A percentile compares a stretch with the other conserved stretches of the same genome.
These are phyloP conservation scores for Bombus sibiricus DNA, from an alignment of 1,140 invertebrate genomes.

Conservation along the genomic window DNA sequence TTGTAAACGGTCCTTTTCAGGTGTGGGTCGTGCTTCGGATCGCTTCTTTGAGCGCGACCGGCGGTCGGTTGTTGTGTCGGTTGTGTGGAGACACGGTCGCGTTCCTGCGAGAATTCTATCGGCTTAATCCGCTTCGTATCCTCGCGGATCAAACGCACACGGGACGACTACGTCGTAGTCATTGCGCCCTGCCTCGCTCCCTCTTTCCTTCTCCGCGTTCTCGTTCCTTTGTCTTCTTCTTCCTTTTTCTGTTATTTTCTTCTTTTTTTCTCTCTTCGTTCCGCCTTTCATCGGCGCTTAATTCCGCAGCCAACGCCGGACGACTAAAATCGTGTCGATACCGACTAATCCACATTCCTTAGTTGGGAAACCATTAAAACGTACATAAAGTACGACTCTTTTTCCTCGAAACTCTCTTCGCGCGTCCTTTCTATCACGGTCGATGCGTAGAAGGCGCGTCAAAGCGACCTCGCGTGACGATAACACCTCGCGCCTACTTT, in stretches of 20 bases:
- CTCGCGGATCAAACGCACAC: slow-evolving; percentile 72
- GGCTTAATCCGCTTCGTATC: slow-evolving; percentile 56
- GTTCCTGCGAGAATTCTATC: slow-evolving; percentile 39
- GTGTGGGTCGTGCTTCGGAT: slow-evolving; percentile 21
- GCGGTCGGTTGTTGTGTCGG: not conserved
- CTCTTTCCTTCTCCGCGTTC: not conserved
- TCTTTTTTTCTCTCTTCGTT: slow-evolving; percentile 4
- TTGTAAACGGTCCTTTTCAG: slow-evolving; percentile 49
- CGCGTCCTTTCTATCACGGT: slow-evolving; percentile 33
- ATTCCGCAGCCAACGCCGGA: slow-evolving; percentile 44
- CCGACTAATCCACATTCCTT: no score
- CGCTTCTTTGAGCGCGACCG: slow-evolving; percentile 33
- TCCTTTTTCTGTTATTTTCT: not conserved
- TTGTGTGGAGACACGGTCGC: slow-evolving; percentile 1
- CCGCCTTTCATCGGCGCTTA: slow-evolving; percentile 49
- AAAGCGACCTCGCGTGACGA: slow-evolving; percentile 56
- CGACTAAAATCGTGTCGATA: slow-evolving; percentile 33
- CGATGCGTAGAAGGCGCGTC: slow-evolving; percentile 51
- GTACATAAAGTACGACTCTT: not conserved
- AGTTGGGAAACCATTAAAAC: no score
- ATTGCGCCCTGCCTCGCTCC: slow-evolving; percentile 10
- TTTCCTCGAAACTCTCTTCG: slow-evolving; percentile 29
- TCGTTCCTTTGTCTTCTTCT: slow-evolving; percentile 23
- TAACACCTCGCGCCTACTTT: slow-evolving; percentile 41
- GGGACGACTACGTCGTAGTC: slow-evolving; percentile 27